phyloP scores from a whole-genome alignment of 2,113 vertebrate species.

The Pachycephala philippinensis region DNA sequence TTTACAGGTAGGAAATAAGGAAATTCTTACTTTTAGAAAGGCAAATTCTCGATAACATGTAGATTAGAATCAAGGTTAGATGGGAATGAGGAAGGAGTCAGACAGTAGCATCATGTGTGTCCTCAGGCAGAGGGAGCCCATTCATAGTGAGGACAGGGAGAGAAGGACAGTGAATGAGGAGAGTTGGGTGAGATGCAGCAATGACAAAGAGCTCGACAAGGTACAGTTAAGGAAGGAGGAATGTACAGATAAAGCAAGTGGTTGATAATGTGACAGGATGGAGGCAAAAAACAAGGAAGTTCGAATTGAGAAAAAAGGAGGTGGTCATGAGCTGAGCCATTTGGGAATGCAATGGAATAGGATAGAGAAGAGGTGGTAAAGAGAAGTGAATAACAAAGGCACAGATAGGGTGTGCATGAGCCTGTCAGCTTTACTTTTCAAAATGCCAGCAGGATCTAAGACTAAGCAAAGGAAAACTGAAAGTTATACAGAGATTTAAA shows the following conservation, averaged over 20 bases:
- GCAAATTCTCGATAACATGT: background rate
- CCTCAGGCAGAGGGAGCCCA: background rate
- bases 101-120: background rate
- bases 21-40: background rate
- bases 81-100: background rate
- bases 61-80: background rate
- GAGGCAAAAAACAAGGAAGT: background rate
- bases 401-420: background rate
- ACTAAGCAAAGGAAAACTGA: background rate
- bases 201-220: background rate
- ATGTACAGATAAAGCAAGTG: background rate
- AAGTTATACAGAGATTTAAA: background rate
- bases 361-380: background rate
- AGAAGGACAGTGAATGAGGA: background rate
- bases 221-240: background rate
- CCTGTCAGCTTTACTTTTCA: background rate
- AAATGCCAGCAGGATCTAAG: background rate
- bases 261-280: background rate
- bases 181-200: background rate
- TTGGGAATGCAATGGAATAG: background rate
- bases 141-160: background rate
- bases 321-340: background rate
- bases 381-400: background rate
- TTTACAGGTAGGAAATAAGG: background rate
- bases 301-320: background rate